Evolutionary conservation across 2,113 vertebrate genomes (phyloP), one percentile per base, ranked within the genome.

Genomic region (Gasterosteus aculeatus): DNA sequence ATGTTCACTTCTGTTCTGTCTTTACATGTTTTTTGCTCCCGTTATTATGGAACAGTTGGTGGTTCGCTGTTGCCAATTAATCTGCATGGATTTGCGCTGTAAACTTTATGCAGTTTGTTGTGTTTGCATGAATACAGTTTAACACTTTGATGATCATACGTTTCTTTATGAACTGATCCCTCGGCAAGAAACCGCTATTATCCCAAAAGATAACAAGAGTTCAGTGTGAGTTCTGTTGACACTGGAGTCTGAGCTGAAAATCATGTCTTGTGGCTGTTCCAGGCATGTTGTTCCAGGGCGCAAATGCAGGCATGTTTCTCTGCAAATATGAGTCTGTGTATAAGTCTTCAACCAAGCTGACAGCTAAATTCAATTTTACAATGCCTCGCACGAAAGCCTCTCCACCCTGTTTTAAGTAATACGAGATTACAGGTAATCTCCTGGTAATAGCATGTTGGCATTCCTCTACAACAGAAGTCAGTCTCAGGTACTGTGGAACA

Each of bases 321-420:
- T 83, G 63, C 87, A 85, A 90, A 84, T 82, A 71, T 44, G 80
- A 87, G 81, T 89, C 74, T 76, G 58, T 80, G 88, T 87, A 88
- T 82, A 90, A 80, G 64, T 58, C 87, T 73, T 93, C 93, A 94
- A 85, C 92, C 89, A 0, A 54, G 68, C 79, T 94, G 93, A 93
- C 94, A 92, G 93, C 78, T 49, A 71, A 64, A 76, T 92, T 92
- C 80, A 90, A 93, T 92, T 92, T 92, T 88, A 90, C 88, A 90
- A 87, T 87, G 71, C 78, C 87, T 80, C 10, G 60, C 84, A 88
- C 89, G 85, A 86, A 91, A 90, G 88, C 82, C 70, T 92, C 88
- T 92, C 93, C 92, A 87, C 92, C 92, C 92, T 78, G 80, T 84
- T 85, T 84, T 92, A 92, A 93, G 91, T 92, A 93, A 94, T 92